Evolutionary conservation across 2,797 vertebrate genomes (phyloP), one percentile per base, ranked within the genome.

Genomic region (Remorina albescens): DNA sequence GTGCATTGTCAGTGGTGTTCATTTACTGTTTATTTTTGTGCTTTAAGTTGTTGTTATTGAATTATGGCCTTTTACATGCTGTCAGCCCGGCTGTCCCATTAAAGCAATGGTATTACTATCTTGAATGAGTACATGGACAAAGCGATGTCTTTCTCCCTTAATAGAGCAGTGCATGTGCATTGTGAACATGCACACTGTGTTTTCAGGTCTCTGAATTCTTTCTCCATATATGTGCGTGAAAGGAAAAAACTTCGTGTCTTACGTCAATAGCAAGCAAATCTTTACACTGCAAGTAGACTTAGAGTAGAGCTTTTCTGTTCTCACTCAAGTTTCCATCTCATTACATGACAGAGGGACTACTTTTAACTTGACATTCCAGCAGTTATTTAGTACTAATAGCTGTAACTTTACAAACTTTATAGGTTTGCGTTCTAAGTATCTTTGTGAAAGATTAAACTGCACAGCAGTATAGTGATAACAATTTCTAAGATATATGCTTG

Each of bases 51-150:
- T 89, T 51, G 86, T 92, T 88, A 89, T 88, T 91, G 84, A 93
- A 86, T 86, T 89, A 87, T 89, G 81, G 89, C 88, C 89, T 93
- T 94, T 91, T 90, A 93, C 91, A 92, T 90, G 89, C 91, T 92
- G 89, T 93, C 89, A 86, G 80, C 77, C 81, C 78, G 63, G 84
- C 86, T 88, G 82, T 90, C 86, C 89, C 89, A 93, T 93, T 92
- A 91, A 93, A 94, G 88, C 88, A 89, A 89, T 85, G 86, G 83
- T 91, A 88, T 92, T 89, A 91, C 88, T 86, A 91, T 90, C 82
- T 76, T 74, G 76, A 86, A 86, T 58, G 75, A 87, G 72, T 80
- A 55, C 42, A 37, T 47, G 44, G 34, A 39, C 59, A 10, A 56
- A 78, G 76, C 53, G 62, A 63, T 75, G 37, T 86, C 13, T 78